Percentiles rank a stretch among this genome's conserved stretches.
Conservation (phyloP, 2,113 vertebrate species). For the Ochotona princeps region DNA sequence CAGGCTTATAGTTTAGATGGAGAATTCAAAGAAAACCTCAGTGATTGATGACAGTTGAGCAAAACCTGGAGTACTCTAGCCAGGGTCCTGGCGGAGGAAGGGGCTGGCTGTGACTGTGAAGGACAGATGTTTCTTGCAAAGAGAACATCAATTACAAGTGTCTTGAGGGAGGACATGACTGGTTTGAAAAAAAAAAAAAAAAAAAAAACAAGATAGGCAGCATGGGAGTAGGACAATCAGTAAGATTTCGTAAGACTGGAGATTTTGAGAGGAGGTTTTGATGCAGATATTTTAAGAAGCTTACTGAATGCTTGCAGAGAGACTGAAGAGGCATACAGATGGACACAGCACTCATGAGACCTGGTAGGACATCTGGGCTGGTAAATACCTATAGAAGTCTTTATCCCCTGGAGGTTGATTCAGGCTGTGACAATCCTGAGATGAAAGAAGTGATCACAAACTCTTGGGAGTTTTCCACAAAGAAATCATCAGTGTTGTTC, state of each 20-base stretch:
- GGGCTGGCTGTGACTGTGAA: not conserved
- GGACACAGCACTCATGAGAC: too few relatives aligned
- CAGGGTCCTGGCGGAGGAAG: not conserved
- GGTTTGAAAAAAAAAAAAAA: not conserved
- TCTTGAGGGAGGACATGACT: not conserved
- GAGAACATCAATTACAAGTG: not conserved
- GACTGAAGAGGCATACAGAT: fast-evolving
- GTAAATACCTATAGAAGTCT: too few relatives aligned
- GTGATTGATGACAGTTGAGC: not conserved
- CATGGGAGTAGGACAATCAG: not conserved
- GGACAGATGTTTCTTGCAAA: not conserved
- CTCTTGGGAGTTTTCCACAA: not conserved
- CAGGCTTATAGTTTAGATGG: not conserved
- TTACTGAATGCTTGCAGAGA: not conserved
- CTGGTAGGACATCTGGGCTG: too few relatives aligned
- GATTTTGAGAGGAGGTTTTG: not conserved
- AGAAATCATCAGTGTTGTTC: not conserved
- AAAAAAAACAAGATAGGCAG: not conserved
- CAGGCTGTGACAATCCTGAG: not conserved
- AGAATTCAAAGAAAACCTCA: not conserved
- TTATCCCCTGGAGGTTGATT: not conserved
- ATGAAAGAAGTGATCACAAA: not conserved
- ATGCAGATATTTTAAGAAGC: not conserved
- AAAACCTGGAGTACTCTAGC: not conserved
- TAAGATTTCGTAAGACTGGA: not conserved